These are phyloP conservation scores for Zoanthus gigantus DNA, from an alignment of 92 coral and sea anemone genomes.

Conservation along the genomic window DNA sequence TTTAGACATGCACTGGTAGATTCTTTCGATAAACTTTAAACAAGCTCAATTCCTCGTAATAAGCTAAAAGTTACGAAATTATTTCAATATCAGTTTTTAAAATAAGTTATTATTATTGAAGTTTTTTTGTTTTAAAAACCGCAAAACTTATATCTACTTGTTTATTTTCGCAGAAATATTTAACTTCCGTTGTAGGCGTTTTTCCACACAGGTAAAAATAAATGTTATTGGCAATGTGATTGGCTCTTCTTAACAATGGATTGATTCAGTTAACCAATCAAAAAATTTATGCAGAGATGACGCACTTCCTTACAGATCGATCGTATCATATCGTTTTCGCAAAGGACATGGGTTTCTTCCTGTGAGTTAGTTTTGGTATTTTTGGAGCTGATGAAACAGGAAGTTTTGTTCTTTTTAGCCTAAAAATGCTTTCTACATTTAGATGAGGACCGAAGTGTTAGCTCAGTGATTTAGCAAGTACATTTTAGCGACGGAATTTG, in stretches of 20 bases:
- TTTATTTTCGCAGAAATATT: slow-evolving; percentile 23
- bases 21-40: too few species aligned
- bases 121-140: background rate
- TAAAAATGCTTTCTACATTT: slow-evolving; percentile 21
- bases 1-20: too few species aligned
- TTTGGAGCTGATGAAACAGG: slow-evolving; percentile 46
- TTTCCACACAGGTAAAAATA: background rate
- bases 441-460: slow-evolving; percentile 8
- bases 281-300: slow-evolving; percentile 3
- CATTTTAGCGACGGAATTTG: slow-evolving; percentile 18
- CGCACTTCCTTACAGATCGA: slow-evolving; percentile 38
- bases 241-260: slow-evolving; percentile 8
- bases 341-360: slow-evolving; percentile 20
- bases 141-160: background rate
- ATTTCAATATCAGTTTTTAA: slow-evolving; percentile 1
- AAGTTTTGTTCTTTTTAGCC: slow-evolving; percentile 37
- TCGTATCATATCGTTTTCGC: background rate
- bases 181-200: slow-evolving; percentile 40
- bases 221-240: background rate
- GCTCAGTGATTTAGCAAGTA: slow-evolving; percentile 28
- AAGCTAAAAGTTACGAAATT: background rate
- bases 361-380: slow-evolving; percentile 16
- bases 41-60: background rate
- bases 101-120: background rate
- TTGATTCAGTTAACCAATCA: slow-evolving; percentile 8